Evolutionary conservation across 2,113 vertebrate genomes (phyloP).

Genomic region (Gallinago jamesoni): DNA sequence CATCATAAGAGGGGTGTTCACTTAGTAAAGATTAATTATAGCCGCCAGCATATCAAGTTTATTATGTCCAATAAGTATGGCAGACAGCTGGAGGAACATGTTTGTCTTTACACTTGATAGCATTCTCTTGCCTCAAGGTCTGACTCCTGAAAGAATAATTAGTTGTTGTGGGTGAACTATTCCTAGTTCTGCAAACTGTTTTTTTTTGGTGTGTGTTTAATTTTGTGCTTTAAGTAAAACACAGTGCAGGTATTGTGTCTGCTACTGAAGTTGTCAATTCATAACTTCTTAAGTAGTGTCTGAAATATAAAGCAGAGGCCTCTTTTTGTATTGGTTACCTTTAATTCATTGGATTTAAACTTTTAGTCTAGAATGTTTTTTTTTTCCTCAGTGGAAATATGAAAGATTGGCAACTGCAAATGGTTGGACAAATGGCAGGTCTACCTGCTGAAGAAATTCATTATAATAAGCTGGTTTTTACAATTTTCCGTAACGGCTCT

Average conservation of each 20-base stretch:
- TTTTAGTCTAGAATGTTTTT: background rate
- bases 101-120: conserved; percentile 66
- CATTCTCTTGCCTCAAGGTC: conserved; percentile 49
- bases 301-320: background rate
- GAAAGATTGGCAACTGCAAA: background rate
- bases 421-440: background rate
- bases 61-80: conserved; percentile 63
- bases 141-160: conserved; percentile 64
- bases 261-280: background rate
- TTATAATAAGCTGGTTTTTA: background rate
- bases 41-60: conserved; percentile 67
- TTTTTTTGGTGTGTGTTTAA: conserved; percentile 41
- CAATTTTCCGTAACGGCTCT: rapidly evolving
- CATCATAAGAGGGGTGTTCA: conserved; percentile 39
- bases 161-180: conserved; percentile 57
- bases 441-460: background rate
- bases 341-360: background rate
- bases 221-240: background rate
- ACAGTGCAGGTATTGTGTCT: background rate
- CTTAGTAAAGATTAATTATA: conserved; percentile 70
- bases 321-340: background rate
- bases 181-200: conserved; percentile 54
- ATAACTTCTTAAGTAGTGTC: background rate
- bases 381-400: background rate
- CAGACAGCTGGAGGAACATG: conserved; percentile 70